Conservation (phyloP, 2,888 invertebrate genomes). For the Teleiodes luculella region DNA sequence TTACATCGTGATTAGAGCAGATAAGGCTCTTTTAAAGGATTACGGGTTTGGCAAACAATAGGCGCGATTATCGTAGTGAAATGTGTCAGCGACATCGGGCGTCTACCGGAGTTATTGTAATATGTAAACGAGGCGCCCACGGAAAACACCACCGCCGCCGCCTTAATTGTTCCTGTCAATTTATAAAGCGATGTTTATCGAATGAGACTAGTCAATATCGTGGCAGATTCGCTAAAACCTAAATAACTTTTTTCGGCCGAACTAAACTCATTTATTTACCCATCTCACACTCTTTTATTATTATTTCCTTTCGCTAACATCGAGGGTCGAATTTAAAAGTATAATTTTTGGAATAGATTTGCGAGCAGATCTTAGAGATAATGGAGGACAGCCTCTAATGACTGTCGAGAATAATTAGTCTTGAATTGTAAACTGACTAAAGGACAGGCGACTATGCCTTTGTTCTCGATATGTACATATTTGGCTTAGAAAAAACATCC, state of each 20-base stretch:
- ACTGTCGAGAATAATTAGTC: slow-evolving; percentile 3
- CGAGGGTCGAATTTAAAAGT: slow-evolving; percentile 3
- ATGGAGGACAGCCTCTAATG: slow-evolving; percentile 4
- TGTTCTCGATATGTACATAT: background rate
- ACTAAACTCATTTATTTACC: background rate
- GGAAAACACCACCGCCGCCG: slow-evolving; percentile 38
- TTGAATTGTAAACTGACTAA: slow-evolving; percentile 1
- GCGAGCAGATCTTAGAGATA: slow-evolving; percentile 3
- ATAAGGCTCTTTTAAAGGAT: slow-evolving; percentile 63
- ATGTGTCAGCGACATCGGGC: slow-evolving; percentile 58
- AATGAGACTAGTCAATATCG: background rate
- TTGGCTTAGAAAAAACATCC: background rate
- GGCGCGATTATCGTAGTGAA: slow-evolving; percentile 62
- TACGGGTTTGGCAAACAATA: slow-evolving; percentile 61
- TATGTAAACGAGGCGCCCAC: slow-evolving; percentile 54
- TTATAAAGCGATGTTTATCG: slow-evolving; percentile 36
- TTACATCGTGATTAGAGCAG: slow-evolving; percentile 51
- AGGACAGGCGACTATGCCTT: background rate
- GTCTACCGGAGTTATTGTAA: slow-evolving; percentile 49
- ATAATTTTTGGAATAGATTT: slow-evolving; percentile 6
- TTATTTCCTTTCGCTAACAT: background rate
- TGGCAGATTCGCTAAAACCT: background rate
- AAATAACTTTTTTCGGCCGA: background rate
- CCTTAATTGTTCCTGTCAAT: slow-evolving; percentile 51
- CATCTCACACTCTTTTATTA: background rate